Conservation (phyloP, 2,888 invertebrate species). For the Amiota communis region DNA sequence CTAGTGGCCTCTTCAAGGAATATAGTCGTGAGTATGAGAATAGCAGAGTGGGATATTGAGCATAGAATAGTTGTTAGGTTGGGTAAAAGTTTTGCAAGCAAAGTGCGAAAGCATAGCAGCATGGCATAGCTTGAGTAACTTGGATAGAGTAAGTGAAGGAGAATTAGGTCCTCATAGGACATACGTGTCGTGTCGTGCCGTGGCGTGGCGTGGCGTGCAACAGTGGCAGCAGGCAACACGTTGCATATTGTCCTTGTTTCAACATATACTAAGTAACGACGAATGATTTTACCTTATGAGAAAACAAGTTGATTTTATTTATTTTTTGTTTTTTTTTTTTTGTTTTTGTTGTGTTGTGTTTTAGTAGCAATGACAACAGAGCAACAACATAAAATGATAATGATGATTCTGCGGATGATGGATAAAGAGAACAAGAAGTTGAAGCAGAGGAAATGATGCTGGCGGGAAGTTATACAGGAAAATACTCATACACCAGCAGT, state of each 20-base stretch:
- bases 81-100: no score
- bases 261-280: constrained; percentile 7
- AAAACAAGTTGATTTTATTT: constrained; percentile 23
- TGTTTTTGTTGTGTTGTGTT: constrained; percentile 12
- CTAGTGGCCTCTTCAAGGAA: no score
- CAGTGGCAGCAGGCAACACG: constrained; percentile 21
- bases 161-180: no score
- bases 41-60: no score
- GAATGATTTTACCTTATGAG: constrained; percentile 25
- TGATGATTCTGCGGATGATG: constrained; percentile 1
- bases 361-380: not conserved
- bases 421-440: not conserved
- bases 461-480: not conserved
- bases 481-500: no score
- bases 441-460: not conserved
- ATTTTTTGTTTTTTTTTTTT: not conserved
- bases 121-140: no score
- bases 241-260: constrained; percentile 29
- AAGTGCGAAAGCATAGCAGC: no score
- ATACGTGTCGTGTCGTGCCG: no score
- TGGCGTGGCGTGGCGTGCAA: no score
- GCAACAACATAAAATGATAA: not conserved
- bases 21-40: no score
- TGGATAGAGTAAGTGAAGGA: no score
- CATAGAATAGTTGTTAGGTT: no score